These are phyloP conservation scores for Phalanger gymnotis DNA, from an alignment of 2,797 vertebrate genomes.

Conservation along the genomic window DNA sequence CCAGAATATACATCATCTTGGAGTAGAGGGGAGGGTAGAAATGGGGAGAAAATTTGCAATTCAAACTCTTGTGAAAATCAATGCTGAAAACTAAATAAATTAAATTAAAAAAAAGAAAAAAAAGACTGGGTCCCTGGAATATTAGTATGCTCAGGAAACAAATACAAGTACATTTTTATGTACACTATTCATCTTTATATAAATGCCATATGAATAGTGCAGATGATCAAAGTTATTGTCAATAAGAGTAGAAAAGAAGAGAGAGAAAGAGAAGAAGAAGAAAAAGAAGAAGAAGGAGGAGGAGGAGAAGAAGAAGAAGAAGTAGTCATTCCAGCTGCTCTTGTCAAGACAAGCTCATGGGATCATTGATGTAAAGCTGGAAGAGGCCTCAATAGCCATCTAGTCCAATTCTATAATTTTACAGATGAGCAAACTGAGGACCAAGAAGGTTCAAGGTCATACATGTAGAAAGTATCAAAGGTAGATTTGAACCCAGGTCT, in stretches of 20 bases:
- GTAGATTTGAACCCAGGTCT: background rate
- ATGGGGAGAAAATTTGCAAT: too few relatives aligned
- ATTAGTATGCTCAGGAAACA: background rate
- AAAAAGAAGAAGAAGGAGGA: background rate
- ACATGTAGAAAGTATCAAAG: background rate
- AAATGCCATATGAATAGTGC: background rate
- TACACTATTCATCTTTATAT: background rate
- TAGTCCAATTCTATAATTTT: background rate
- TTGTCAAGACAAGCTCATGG: background rate
- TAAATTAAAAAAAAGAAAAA: background rate
- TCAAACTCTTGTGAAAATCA: too few relatives aligned
- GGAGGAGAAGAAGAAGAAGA: background rate
- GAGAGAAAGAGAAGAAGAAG: background rate
- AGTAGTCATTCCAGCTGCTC: background rate
- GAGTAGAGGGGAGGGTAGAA: too few relatives aligned
- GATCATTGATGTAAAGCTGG: background rate
- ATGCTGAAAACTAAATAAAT: too few relatives aligned
- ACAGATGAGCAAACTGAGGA: background rate
- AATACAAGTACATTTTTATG: background rate
- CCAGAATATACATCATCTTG: too few relatives aligned
- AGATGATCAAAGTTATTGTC: background rate
- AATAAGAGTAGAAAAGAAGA: background rate
- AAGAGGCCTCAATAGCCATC: background rate
- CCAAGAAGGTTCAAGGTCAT: background rate
- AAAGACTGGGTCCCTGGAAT: background rate